phyloP scores from a whole-genome alignment of 2,888 invertebrate genomes.

The Idaea aversata region DNA sequence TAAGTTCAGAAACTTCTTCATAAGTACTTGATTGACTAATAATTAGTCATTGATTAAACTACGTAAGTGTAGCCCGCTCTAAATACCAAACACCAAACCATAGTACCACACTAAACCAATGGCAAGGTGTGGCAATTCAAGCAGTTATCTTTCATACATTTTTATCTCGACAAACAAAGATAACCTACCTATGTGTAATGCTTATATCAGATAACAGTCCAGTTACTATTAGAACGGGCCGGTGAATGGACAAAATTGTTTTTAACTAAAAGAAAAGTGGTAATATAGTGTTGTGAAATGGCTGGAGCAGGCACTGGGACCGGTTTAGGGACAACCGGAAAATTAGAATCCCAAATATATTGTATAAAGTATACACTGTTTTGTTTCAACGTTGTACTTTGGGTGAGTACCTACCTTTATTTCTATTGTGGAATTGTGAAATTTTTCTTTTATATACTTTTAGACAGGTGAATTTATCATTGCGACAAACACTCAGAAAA shows the following conservation, averaged over 20 bases:
- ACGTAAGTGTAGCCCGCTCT: background rate
- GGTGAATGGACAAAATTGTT: conserved; percentile 47
- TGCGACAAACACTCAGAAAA: too few relatives aligned
- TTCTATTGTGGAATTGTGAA: background rate
- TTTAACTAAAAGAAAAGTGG: conserved; percentile 32
- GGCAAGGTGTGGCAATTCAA: conserved; percentile 69
- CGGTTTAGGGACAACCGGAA: conserved; percentile 76
- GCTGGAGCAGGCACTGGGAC: conserved; percentile 76
- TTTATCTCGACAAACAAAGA: conserved; percentile 74
- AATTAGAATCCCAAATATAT: conserved; percentile 87
- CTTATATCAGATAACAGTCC: conserved; percentile 60
- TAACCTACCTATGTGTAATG: conserved; percentile 65
- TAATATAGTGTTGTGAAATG: conserved; percentile 65
- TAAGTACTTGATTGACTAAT: conserved; percentile 4
- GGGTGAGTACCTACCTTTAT: conserved; percentile 81
- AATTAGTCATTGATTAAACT: background rate
- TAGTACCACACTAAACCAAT: conserved; percentile 29
- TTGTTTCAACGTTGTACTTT: conserved; percentile 88
- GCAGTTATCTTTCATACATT: conserved; percentile 57
- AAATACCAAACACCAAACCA: conserved; percentile 14
- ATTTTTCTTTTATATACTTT: too few relatives aligned
- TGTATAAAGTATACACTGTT: conserved; percentile 90
- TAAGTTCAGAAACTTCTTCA: too few relatives aligned
- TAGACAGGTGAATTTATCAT: too few relatives aligned
- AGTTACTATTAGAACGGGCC: conserved; percentile 56